A percentile compares a stretch with the other conserved stretches of the same genome.
phyloP scores from a whole-genome alignment of 2,888 invertebrate genomes.

The Chloromyia formosa region DNA sequence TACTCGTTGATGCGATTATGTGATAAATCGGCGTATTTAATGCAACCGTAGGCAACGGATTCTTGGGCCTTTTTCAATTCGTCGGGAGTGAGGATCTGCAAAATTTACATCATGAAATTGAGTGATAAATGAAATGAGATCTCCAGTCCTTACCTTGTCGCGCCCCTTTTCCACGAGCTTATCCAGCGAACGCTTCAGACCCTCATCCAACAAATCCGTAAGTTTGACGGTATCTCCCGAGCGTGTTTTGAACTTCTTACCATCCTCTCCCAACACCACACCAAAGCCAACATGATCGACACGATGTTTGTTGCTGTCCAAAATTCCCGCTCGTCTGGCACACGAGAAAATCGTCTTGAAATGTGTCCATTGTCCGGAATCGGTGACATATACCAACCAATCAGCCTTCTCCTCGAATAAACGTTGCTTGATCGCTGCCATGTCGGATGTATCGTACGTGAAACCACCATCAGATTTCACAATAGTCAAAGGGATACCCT shows the following conservation, averaged over 20 bases:
- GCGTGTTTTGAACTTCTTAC: conserved; percentile 98
- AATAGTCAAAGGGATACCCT: conserved; percentile 88
- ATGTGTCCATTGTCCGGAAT: conserved; percentile 85
- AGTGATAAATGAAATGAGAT: neutral
- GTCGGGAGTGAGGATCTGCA: conserved; percentile 75
- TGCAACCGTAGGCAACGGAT: conserved; percentile 96
- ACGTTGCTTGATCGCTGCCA: conserved; percentile 90
- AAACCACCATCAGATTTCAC: conserved; percentile 93
- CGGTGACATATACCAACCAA: conserved; percentile 93
- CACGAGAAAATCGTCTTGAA: conserved; percentile 77
- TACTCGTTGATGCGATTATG: conserved; percentile 95
- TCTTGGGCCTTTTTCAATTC: conserved; percentile 87
- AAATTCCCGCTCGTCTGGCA: conserved; percentile 79
- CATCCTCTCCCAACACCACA: conserved; percentile 97
- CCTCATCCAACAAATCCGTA: conserved; percentile 90
- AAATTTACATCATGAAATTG: conserved; percentile 4
- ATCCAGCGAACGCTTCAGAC: conserved; percentile 79
- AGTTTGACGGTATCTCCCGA: conserved; percentile 95
- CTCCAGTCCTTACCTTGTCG: conserved; percentile 70
- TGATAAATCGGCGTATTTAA: conserved; percentile 96
- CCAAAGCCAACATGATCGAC: conserved; percentile 96
- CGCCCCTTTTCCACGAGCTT: conserved; percentile 89
- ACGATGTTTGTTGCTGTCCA: conserved; percentile 71
- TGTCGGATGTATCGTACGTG: conserved; percentile 98
- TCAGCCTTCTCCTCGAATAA: conserved; percentile 85